Evolutionary conservation across 2,797 vertebrate species (phyloP), one percentile per base, ranked within the genome.

Genomic region (Sebastolobus alascanus): DNA sequence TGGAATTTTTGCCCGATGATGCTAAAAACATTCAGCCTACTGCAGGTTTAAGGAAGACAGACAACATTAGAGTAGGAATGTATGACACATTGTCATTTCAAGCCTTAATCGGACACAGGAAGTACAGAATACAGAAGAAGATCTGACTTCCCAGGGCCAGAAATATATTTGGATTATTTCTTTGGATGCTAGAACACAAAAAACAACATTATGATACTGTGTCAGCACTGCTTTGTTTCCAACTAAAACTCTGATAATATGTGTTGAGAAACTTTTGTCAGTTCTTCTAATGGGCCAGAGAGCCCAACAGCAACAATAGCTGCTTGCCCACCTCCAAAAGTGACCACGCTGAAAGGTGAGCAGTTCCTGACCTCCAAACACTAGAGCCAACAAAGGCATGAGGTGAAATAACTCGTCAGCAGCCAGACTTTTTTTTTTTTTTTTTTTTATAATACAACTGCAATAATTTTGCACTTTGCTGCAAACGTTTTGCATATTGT

Each of bases 301-400:
- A 43, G 12, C 29, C 13, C 8, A n/a, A 27, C 37, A 65, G 14
- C 25, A 37, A n/a, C 29, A 18, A 20, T 35, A 18, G 12, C 43
- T 55, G 38, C 54, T 29, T 29, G 37, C n/a, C 38, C 9, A 10
- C 4, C 12, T 14, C 16, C 16, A 20, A 43, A 72, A 12, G 22
- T 56, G 46, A 55, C 8, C 22, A 11, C 20, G 13, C 20, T 52
- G 65, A 68, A 61, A 56, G 33, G 56, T 69, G 33, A 61, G 37
- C 4, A 25, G 38, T 22, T 67, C 63, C 22, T 40, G 18, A 63
- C 68, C 75, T 68, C 25, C 29, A 37, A 73, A 55, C 59, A 63
- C 27, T 27, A 9, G 6, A 6, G 27, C 16, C 68, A 52, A 60
- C 59, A 72, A 40, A 72, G 27, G 25, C 56, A 35, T 11, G 18